A percentile compares a stretch with the other conserved stretches of the same genome.
Evolutionary conservation across 35 echinoderm and acorn worm species (phyloP).

Genomic region (Apostichopus californicus): DNA sequence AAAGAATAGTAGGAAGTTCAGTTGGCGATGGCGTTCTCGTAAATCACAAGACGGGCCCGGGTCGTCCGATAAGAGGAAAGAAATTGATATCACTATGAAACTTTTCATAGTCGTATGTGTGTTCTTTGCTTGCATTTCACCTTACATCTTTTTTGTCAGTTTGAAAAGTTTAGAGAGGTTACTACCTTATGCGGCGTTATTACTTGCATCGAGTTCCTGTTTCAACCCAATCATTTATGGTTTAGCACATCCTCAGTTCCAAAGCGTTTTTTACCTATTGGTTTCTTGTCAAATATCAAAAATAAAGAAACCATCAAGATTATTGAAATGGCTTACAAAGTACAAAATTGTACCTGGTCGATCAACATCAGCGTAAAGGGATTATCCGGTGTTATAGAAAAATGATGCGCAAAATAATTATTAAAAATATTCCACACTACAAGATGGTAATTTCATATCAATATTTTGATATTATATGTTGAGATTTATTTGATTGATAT

Average conservation of each 20-base stretch:
- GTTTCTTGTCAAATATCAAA: slow-evolving; percentile 11
- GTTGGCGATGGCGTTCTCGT: neutral
- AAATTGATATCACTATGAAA: slow-evolving; percentile 72
- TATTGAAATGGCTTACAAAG: neutral
- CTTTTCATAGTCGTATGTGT: slow-evolving; percentile 66
- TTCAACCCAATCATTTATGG: slow-evolving; percentile 80
- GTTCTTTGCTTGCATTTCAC: slow-evolving; percentile 56
- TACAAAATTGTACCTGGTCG: neutral
- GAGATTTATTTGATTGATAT: too few relatives aligned
- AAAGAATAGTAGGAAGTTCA: neutral
- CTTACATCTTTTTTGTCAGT: slow-evolving; percentile 46
- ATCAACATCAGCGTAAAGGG: too few relatives aligned
- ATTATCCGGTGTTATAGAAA: too few relatives aligned
- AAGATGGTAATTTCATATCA: too few relatives aligned
- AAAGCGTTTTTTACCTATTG: neutral
- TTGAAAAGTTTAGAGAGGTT: slow-evolving; percentile 42
- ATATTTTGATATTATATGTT: too few relatives aligned
- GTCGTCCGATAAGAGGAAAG: neutral
- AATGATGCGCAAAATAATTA: too few relatives aligned
- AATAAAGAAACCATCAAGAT: slow-evolving; percentile 39
- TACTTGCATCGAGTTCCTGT: slow-evolving; percentile 38
- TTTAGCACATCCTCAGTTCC: slow-evolving; percentile 59
- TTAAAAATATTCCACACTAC: too few relatives aligned
- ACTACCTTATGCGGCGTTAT: slow-evolving; percentile 36
- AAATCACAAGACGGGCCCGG: neutral